Percentiles rank a stretch among this genome's conserved stretches.
Evolutionary conservation across 1,140 invertebrate genomes (phyloP).

Genomic region (Eriocheir sinensis): DNA sequence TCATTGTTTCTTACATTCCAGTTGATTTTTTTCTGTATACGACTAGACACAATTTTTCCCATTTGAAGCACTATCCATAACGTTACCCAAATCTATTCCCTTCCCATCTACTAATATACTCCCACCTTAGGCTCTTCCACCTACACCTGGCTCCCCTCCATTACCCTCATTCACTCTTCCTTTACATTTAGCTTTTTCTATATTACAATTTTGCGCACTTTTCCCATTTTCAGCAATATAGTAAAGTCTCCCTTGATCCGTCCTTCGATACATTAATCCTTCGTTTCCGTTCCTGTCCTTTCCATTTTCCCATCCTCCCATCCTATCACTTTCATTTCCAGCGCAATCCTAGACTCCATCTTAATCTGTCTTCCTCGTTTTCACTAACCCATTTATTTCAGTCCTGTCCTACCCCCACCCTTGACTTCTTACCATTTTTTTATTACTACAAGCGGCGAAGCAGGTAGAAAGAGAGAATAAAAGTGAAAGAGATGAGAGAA

Average conservation of each 20-base stretch:
- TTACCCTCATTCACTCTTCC: background rate
- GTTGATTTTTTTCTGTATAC: no score
- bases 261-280: background rate
- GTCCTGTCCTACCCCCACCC: background rate
- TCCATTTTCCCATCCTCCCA: no score
- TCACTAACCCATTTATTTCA: no score
- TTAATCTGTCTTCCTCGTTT: no score
- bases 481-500: background rate
- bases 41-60: no score
- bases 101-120: no score
- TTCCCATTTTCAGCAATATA: background rate
- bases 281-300: background rate
- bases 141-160: background rate
- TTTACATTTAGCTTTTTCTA: background rate
- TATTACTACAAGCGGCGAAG: background rate
- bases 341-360: no score
- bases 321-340: no score
- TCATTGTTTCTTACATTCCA: no score
- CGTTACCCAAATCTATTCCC: no score
- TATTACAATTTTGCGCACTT: background rate
- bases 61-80: no score
- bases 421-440: background rate
- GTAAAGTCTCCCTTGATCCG: background rate
- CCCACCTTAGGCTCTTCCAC: background rate
- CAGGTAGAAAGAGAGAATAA: background rate